Conservation (phyloP, 2,888 invertebrate species). For the Nemotelus pantherinus region DNA sequence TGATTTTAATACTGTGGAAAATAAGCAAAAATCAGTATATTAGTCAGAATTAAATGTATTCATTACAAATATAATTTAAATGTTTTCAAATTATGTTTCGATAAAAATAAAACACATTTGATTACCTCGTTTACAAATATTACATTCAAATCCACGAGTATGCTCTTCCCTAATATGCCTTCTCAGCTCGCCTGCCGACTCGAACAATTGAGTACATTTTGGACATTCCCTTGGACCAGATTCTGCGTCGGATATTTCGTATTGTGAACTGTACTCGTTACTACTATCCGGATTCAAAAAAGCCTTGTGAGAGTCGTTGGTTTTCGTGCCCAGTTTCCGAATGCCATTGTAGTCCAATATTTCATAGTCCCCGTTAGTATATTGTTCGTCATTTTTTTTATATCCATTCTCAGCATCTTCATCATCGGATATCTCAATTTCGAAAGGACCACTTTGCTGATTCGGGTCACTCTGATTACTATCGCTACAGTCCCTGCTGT, state of each 20-base stretch:
- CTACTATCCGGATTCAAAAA: constrained; percentile 34
- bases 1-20: constrained; percentile 31
- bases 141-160: constrained; percentile 39
- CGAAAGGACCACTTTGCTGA: constrained; percentile 2
- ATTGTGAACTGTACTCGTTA: constrained; percentile 38
- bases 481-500: constrained; percentile 12
- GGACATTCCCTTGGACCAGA: constrained; percentile 30
- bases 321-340: constrained; percentile 4
- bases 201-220: constrained; percentile 32
- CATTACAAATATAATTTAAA: not conserved
- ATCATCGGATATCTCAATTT: constrained; percentile 37
- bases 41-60: not conserved
- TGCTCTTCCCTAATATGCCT: constrained; percentile 22
- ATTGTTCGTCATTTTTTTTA: not conserved
- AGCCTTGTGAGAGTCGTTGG: constrained; percentile 6
- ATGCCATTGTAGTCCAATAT: constrained; percentile 29
- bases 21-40: not conserved
- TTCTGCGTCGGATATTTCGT: constrained; percentile 23
- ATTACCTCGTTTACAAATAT: constrained; percentile 37
- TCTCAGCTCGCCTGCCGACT: constrained; percentile 31
- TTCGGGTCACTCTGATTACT: not conserved
- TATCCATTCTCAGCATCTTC: constrained; percentile 11
- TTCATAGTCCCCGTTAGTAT: constrained; percentile 4
- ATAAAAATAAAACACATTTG: not conserved
- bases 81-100: not conserved